Percentiles rank a stretch among this genome's conserved stretches.
These are phyloP conservation scores for Cepphus grylle DNA, from an alignment of 2,113 vertebrate genomes.

Conservation along the genomic window DNA sequence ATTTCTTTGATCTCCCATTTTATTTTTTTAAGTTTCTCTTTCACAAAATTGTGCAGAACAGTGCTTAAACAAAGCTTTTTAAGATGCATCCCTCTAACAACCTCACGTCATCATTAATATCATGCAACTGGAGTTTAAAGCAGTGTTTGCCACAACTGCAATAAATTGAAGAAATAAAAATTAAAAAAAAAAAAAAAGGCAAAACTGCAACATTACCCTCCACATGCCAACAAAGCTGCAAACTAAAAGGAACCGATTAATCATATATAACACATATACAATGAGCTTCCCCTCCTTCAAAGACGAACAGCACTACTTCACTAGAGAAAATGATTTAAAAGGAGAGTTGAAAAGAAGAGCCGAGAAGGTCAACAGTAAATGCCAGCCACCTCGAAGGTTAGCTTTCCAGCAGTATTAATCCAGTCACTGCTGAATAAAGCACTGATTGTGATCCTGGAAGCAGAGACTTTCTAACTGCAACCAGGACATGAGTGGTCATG, in stretches of 20 bases:
- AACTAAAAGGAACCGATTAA: background rate
- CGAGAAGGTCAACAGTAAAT: background rate
- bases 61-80: background rate
- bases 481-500: background rate
- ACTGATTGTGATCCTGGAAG: background rate
- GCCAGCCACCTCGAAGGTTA: background rate
- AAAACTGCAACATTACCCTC: background rate
- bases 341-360: background rate
- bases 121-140: background rate
- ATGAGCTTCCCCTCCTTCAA: background rate
- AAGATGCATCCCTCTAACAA: background rate
- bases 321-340: background rate
- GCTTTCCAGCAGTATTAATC: background rate
- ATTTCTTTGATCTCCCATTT: background rate
- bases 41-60: background rate
- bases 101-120: background rate
- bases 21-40: background rate
- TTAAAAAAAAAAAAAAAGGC: fast-evolving
- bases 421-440: background rate
- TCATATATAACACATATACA: background rate
- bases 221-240: background rate
- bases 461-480: background rate
- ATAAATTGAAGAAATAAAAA: background rate
- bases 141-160: background rate
- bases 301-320: background rate